phyloP scores from a whole-genome alignment of 2,797 vertebrate species.

The Lepus oiostolus region DNA sequence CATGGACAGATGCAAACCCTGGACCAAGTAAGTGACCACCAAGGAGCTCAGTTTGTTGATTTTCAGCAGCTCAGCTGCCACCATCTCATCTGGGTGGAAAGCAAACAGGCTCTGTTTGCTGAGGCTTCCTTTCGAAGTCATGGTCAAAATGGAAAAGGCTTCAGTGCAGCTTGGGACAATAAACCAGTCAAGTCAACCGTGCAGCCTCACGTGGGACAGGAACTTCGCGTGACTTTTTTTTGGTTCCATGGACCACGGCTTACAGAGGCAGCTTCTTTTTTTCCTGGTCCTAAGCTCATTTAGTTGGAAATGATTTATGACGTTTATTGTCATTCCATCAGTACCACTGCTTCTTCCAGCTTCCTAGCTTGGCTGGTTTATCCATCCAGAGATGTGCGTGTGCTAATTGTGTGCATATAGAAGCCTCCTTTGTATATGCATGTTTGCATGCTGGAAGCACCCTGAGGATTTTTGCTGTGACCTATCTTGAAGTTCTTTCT shows the following conservation, averaged over 20 bases:
- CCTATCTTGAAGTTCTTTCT: neutral
- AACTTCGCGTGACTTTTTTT: neutral
- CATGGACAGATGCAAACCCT: constrained; percentile 91
- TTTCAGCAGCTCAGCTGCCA: neutral
- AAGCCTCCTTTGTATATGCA: neutral
- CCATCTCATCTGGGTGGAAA: neutral
- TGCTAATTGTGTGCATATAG: neutral
- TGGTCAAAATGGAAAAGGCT: neutral
- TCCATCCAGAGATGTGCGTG: neutral
- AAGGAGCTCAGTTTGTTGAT: neutral
- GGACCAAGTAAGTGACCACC: constrained; percentile 94
- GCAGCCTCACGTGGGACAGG: neutral
- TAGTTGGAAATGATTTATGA: neutral
- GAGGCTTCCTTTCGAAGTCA: constrained; percentile 2
- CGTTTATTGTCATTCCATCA: neutral
- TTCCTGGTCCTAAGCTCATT: neutral
- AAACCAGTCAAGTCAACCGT: neutral
- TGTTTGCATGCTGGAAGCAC: neutral
- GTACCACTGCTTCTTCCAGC: neutral
- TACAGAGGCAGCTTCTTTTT: neutral
- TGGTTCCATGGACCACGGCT: neutral
- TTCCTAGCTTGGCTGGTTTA: neutral
- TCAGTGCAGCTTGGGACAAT: neutral
- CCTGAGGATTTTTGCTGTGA: neutral
- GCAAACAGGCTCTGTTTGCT: neutral